Percentiles rank a stretch among this genome's conserved stretches.
Evolutionary conservation across 2,113 vertebrate genomes (phyloP).

Genomic region (Planiliza haematocheilus): DNA sequence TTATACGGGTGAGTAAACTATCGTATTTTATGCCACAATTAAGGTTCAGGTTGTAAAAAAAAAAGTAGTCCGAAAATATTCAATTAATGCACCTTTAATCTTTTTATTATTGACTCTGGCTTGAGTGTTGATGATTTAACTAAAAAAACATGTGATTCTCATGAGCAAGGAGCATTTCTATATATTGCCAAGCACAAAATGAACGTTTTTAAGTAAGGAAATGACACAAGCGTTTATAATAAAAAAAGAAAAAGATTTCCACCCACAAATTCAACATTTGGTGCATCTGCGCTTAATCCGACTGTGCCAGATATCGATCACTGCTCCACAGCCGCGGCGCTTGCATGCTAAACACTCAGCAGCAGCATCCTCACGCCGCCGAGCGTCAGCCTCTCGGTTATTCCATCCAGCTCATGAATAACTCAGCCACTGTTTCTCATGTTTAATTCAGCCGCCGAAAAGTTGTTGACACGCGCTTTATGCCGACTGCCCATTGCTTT

Average conservation of each 20-base stretch:
- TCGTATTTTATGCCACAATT: too few relatives aligned
- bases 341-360: conserved; percentile 60
- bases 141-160: too few relatives aligned
- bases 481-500: conserved; percentile 48
- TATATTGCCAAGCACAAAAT: background rate
- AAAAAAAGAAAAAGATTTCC: background rate
- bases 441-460: conserved; percentile 68
- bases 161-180: too few relatives aligned
- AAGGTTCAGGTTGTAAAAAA: too few relatives aligned
- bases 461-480: conserved; percentile 65
- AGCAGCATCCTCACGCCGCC: conserved; percentile 10
- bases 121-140: background rate
- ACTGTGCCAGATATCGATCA: conserved; percentile 50
- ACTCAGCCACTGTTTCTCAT: conserved; percentile 65
- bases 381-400: conserved; percentile 26
- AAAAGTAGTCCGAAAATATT: too few relatives aligned
- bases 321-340: conserved; percentile 13
- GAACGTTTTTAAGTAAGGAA: background rate
- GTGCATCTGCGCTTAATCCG: conserved; percentile 24
- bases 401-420: conserved; percentile 69
- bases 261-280: background rate
- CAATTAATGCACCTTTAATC: background rate
- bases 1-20: too few relatives aligned
- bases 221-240: background rate
- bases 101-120: background rate